These are phyloP conservation scores for Thera obeliscata DNA, from an alignment of 2,888 invertebrate genomes.

Conservation along the genomic window DNA sequence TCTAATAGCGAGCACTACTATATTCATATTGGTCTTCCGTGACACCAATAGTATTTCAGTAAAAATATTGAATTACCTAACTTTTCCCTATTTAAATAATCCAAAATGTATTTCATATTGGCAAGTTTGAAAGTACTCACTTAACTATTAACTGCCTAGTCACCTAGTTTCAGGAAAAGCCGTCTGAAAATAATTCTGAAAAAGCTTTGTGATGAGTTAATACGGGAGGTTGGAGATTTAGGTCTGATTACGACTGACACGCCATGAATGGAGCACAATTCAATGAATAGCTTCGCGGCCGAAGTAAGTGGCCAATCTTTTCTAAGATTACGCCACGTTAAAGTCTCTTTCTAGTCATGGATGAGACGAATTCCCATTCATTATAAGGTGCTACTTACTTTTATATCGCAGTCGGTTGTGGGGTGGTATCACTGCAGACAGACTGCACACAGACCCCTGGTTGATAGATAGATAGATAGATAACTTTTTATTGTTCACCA, in stretches of 20 bases:
- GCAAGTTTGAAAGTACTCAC: not conserved
- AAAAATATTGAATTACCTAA: not conserved
- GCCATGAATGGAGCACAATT: conserved; percentile 59
- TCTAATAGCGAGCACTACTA: no score
- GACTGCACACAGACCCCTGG: no score
- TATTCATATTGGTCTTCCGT: no score
- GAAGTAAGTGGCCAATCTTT: conserved; percentile 62
- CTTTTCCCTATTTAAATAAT: not conserved
- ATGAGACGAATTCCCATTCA: conserved; percentile 10
- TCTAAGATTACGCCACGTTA: conserved; percentile 62
- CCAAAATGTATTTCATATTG: not conserved
- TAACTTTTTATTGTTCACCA: no score
- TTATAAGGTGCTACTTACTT: not conserved
- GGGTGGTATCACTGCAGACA: no score
- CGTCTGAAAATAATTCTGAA: conserved; percentile 8
- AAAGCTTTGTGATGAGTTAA: conserved; percentile 51
- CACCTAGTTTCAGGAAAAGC: conserved; percentile 2
- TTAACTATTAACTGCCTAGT: not conserved
- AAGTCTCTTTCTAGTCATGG: conserved; percentile 42
- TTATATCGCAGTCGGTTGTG: not conserved
- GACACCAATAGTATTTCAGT: no score
- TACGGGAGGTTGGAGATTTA: conserved; percentile 55
- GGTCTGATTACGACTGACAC: conserved; percentile 57
- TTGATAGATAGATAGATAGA: no score
- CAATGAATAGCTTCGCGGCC: conserved; percentile 61